Percentiles rank a stretch among this genome's conserved stretches.
phyloP scores from a whole-genome alignment of 2,113 vertebrate genomes.

The Steatornis caripensis region DNA sequence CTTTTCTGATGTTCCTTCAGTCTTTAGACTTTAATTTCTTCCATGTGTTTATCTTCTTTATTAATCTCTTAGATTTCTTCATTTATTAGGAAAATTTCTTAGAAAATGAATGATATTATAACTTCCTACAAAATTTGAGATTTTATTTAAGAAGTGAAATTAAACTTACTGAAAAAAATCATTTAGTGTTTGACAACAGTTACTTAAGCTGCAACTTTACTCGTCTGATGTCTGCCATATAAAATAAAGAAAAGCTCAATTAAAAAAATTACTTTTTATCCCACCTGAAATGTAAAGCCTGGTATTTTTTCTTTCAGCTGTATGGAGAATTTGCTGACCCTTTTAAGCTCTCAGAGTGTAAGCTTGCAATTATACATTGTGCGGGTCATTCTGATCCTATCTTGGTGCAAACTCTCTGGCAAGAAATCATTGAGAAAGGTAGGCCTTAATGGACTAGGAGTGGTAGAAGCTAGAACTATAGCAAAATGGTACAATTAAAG shows the following conservation, averaged over 20 bases:
- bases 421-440: conserved; percentile 97
- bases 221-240: neutral
- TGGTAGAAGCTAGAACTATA: neutral
- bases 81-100: neutral
- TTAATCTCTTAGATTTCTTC: neutral
- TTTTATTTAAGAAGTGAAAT: neutral
- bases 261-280: neutral
- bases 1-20: neutral
- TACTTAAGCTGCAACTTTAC: neutral
- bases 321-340: conserved; percentile 96
- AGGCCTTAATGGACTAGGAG: neutral
- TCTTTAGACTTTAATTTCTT: neutral
- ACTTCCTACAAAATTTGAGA: neutral
- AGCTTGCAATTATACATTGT: conserved; percentile 96
- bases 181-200: neutral
- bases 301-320: conserved; percentile 75
- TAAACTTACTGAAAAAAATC: neutral
- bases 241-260: neutral
- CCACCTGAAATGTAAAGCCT: neutral
- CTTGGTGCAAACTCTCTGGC: conserved; percentile 94
- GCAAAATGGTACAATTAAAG: neutral
- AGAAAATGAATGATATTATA: neutral
- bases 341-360: conserved; percentile 93
- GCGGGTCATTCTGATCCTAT: conserved; percentile 93
- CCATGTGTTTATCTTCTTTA: neutral